Conservation (phyloP, 2,888 invertebrate species). For the Drosophila hamatofila region DNA sequence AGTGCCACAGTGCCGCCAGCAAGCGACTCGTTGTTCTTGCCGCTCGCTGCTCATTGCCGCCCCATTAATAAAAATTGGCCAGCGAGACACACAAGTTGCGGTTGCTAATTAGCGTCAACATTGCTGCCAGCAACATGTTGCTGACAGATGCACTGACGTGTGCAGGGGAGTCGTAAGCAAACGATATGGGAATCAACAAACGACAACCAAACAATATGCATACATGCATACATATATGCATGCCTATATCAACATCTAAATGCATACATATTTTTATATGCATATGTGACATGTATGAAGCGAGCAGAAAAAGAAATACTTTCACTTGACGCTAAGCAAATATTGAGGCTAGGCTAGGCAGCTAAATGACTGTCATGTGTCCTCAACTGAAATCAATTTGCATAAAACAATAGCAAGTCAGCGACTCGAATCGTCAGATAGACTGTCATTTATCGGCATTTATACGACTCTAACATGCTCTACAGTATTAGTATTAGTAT, state of each 20-base stretch:
- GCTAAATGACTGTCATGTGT: conserved; percentile 63
- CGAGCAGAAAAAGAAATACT: conserved; percentile 39
- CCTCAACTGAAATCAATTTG: conserved; percentile 71
- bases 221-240: neutral
- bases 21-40: conserved; percentile 1
- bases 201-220: neutral
- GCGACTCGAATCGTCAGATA: neutral
- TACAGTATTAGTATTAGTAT: neutral
- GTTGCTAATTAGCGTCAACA: conserved; percentile 82
- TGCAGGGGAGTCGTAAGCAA: conserved; percentile 15
- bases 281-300: neutral
- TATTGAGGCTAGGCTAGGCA: conserved; percentile 53
- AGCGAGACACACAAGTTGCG: conserved; percentile 48
- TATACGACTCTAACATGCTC: neutral
- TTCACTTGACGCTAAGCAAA: conserved; percentile 74
- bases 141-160: conserved; percentile 66
- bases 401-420: conserved; percentile 24
- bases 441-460: neutral
- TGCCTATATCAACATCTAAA: neutral
- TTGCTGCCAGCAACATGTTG: conserved; percentile 79
- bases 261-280: neutral
- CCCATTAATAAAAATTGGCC: conserved; percentile 66
- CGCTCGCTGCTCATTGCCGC: conserved; percentile 48
- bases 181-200: conserved; percentile 20
- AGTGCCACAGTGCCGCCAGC: conserved; percentile 19